Evolutionary conservation across 2,797 vertebrate species (phyloP).

Genomic region (Pseudocheirus occidentalis): DNA sequence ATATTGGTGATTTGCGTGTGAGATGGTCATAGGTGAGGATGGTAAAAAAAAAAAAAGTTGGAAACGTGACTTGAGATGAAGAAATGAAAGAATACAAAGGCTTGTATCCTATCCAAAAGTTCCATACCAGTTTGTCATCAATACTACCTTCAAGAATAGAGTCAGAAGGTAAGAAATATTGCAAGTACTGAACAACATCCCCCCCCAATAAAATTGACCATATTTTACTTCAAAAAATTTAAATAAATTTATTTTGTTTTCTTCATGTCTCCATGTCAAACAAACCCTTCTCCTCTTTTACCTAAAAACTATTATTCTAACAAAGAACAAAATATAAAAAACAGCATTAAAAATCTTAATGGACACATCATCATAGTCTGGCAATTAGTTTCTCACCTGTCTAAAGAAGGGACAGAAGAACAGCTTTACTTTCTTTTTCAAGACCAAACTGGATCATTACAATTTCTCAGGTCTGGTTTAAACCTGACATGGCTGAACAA

Average conservation of each 20-base stretch:
- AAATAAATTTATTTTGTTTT: neutral
- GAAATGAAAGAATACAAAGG: neutral
- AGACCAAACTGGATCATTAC: neutral
- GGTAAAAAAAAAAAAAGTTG: neutral
- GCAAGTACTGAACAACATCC: neutral
- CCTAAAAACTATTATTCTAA: neutral
- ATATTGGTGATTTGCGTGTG: neutral
- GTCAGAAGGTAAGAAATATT: neutral
- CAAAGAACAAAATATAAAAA: neutral
- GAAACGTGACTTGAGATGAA: neutral
- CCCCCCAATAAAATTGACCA: neutral
- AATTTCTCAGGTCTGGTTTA: neutral
- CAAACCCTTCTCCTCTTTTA: neutral
- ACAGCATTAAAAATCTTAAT: neutral
- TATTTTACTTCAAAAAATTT: neutral
- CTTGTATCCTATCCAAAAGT: neutral
- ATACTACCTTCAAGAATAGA: neutral
- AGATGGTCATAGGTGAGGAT: neutral
- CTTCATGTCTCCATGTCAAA: neutral
- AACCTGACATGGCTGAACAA: neutral
- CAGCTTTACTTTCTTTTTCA: neutral
- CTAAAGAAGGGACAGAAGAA: neutral
- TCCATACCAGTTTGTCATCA: neutral
- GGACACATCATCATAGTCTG: neutral
- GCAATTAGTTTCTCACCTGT: neutral